phyloP scores from a whole-genome alignment of 2,888 invertebrate species.

The Piscicola geometra region DNA sequence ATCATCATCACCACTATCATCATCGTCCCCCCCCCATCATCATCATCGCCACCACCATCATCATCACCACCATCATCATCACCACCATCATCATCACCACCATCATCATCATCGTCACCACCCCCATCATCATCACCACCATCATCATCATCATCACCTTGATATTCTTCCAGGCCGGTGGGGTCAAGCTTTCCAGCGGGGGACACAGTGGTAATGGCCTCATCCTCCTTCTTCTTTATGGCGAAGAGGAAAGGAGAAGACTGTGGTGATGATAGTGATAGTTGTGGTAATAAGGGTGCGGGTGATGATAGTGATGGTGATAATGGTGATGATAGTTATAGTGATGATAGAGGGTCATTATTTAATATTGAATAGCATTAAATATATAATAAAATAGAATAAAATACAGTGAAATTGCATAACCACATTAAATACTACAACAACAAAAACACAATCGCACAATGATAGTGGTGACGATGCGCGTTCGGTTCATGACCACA shows the following conservation, averaged over 20 bases:
- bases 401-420: too few species aligned
- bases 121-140: too few species aligned
- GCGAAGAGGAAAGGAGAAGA: not conserved
- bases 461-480: not conserved
- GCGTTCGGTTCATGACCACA: not conserved
- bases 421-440: too few species aligned
- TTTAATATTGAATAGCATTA: too few species aligned
- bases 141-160: not conserved
- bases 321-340: too few species aligned
- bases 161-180: not conserved
- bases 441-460: too few species aligned
- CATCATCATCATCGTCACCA: slow-evolving; percentile 13
- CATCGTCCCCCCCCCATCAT: too few species aligned
- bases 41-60: slow-evolving; percentile 9
- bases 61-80: slow-evolving; percentile 12
- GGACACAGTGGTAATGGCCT: not conserved
- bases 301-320: too few species aligned
- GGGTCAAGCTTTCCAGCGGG: not conserved
- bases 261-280: not conserved
- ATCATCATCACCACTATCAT: too few species aligned
- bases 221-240: not conserved
- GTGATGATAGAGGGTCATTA: too few species aligned
- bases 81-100: slow-evolving; percentile 18
- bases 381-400: too few species aligned
- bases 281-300: too few species aligned